A percentile compares a stretch with the other conserved stretches of the same genome.
These are phyloP conservation scores for Drosophila pallidifrons DNA, from an alignment of 1,140 invertebrate genomes.

Conservation along the genomic window DNA sequence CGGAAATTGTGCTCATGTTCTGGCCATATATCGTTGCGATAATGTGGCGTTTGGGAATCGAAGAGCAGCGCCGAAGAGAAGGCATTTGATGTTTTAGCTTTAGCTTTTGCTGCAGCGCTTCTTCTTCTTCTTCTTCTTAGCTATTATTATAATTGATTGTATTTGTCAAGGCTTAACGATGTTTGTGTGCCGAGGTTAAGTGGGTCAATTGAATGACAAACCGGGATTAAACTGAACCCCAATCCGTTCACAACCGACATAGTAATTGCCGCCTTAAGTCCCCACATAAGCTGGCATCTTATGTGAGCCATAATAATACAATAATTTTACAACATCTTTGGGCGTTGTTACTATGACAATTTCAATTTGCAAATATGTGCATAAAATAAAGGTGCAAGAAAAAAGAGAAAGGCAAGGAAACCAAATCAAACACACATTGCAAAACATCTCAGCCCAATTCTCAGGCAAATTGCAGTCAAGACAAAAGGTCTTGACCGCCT, in stretches of 20 bases:
- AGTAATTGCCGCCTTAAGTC: constrained; percentile 1
- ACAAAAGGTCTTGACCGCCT: constrained; percentile 17
- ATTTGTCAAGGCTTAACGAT: constrained; percentile 25
- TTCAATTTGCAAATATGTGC: neutral
- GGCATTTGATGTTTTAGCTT: constrained; percentile 22
- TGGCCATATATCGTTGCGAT: constrained; percentile 46
- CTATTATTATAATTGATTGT: constrained; percentile 43
- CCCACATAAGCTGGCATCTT: neutral
- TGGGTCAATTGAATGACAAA: constrained; percentile 50
- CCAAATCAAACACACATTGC: neutral
- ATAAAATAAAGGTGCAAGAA: neutral
- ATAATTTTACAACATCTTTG: neutral
- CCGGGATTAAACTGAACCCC: constrained; percentile 3
- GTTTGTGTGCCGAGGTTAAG: constrained; percentile 16
- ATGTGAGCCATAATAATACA: neutral
- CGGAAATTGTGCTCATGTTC: constrained; percentile 68
- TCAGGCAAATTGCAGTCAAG: constrained; percentile 8
- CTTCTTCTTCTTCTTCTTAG: constrained; percentile 4
- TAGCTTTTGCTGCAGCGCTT: neutral
- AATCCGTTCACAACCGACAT: constrained; percentile 19
- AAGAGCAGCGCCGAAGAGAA: neutral
- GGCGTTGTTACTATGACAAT: neutral
- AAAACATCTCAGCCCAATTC: constrained; percentile 15
- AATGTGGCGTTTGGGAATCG: constrained; percentile 30
- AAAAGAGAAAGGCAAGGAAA: constrained; percentile 6